phyloP scores from a whole-genome alignment of 1,140 invertebrate genomes.

The Trichonephila clavipes region DNA sequence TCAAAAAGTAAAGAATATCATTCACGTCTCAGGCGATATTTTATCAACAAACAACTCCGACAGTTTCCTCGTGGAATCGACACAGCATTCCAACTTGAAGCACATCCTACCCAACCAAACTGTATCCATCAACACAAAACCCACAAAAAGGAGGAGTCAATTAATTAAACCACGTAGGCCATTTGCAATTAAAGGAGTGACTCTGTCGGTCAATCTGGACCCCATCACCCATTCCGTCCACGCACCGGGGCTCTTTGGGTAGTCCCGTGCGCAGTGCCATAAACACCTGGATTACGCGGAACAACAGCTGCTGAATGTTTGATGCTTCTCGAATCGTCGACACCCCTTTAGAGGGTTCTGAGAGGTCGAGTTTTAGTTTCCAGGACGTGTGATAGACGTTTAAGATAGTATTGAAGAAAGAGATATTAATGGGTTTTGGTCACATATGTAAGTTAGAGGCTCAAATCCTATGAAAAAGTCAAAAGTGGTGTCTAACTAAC shows the following conservation, averaged over 20 bases:
- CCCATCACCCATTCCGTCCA: slow-evolving; percentile 21
- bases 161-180: neutral
- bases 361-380: neutral
- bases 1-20: too few relatives aligned
- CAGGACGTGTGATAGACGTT: neutral
- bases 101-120: neutral
- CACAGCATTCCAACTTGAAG: neutral
- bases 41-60: too few relatives aligned
- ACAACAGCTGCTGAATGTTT: neutral
- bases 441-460: too few relatives aligned
- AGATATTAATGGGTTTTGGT: too few relatives aligned
- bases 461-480: too few relatives aligned
- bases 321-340: neutral
- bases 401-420: too few relatives aligned
- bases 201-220: neutral
- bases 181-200: slow-evolving; percentile 20
- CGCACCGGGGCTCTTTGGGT: neutral
- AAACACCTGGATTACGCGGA: slow-evolving; percentile 64
- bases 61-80: neutral
- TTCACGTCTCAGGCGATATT: too few relatives aligned
- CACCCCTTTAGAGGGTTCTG: neutral
- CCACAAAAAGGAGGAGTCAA: neutral
- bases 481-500: too few relatives aligned
- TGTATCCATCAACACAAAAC: neutral
- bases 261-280: slow-evolving; percentile 21